Evolutionary conservation across 64 coral and sea anemone genomes (phyloP), one percentile per base, ranked within the genome.

Genomic region (Dendronephthya gigantea): DNA sequence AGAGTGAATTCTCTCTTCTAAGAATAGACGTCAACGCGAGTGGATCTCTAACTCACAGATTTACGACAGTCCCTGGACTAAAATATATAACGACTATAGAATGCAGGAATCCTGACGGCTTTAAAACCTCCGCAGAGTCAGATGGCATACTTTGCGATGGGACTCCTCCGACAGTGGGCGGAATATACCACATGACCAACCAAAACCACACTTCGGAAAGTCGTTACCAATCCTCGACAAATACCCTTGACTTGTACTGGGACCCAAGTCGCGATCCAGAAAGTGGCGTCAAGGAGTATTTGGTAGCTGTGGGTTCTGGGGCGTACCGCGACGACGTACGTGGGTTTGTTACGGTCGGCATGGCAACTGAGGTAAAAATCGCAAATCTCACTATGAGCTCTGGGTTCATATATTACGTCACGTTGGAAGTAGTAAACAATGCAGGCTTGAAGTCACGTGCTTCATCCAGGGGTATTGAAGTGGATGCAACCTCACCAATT

Each of bases 401-500:
- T 15, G 84, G 89, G 51, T 82, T 35, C 27, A 49, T 83, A 14
- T 97, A 97, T 90, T 93, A 93, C 86, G 89, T 97, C 34, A 97
- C 94, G 15, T 86, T 97, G 23, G 90, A 93, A 34, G 87, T 59
- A 12, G 93, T 87, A 9, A 97, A 87, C 87, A 86, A 84, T 65
- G 91, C 94, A 30, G 88, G 88, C 15, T 87, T 97, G 82, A 93
- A 86, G 40, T 91, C 91, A 55, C 86, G 90, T 83, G 91, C 86
- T 43, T 93, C 84, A 40, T 93, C 94, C 34, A 90, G 85, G 55
- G 94, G 94, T 1, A 89, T 97, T 40, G 51, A 84, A 17, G 89
- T 97, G 13, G 94, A 97, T 23, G 83, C 39, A 22, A 89, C 91
- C 4, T 87, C 91, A 40, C 94, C 94, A 12, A 83, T 89, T 19